These are phyloP conservation scores for Brachyrhaphis roseni DNA, from an alignment of 2,797 vertebrate species.

Conservation along the genomic window DNA sequence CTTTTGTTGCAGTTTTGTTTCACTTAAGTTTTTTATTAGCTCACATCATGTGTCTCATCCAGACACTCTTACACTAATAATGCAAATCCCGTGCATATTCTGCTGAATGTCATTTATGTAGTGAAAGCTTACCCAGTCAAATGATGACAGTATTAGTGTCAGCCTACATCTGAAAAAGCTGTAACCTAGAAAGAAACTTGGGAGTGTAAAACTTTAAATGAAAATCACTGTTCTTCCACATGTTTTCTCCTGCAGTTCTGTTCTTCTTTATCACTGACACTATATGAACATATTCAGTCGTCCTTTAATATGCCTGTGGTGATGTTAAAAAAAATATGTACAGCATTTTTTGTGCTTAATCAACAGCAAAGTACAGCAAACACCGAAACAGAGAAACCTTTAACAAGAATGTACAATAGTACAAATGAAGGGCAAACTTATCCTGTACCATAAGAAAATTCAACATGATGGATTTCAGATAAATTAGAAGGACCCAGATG, in stretches of 20 bases:
- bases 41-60: not conserved
- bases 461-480: not conserved
- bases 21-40: not conserved
- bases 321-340: slow-evolving; percentile 23
- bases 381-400: not conserved
- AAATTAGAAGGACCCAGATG: not conserved
- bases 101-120: slow-evolving; percentile 7
- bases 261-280: slow-evolving; percentile 10
- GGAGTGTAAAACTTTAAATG: slow-evolving; percentile 2
- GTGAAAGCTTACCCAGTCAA: slow-evolving; percentile 15
- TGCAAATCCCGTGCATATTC: slow-evolving; percentile 44
- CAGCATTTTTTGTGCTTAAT: not conserved
- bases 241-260: slow-evolving; percentile 1
- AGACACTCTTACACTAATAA: slow-evolving; percentile 6
- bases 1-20: slow-evolving; percentile 26
- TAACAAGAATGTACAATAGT: not conserved
- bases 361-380: not conserved
- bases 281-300: slow-evolving; percentile 3
- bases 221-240: not conserved
- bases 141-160: slow-evolving; percentile 15
- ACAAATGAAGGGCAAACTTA: not conserved
- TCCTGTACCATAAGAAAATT: not conserved
- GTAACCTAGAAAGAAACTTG: slow-evolving; percentile 15
- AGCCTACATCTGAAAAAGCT: slow-evolving; percentile 15
- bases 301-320: slow-evolving; percentile 11